Base-by-base conservation (phyloP, 2,113 vertebrate genomes). In the Picathartes gymnocephalus region DNA sequence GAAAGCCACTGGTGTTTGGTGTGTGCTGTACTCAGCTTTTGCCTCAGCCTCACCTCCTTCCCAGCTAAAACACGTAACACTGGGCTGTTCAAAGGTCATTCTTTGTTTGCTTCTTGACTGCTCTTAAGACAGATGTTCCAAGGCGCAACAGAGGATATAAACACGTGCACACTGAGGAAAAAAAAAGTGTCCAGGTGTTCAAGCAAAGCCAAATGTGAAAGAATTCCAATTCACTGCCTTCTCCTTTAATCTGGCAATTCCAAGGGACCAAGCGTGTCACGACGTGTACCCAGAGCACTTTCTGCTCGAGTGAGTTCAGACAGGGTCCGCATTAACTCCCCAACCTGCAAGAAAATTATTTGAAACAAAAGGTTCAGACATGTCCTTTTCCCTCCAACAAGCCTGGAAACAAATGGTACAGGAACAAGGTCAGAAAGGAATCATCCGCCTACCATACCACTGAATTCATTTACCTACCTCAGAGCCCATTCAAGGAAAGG, bases 391-490 rank as follows among this genome's bases (percentile, higher is more conserved):
- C 97, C 88, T 95, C 93, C 96, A 97, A 99, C 99, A 99, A 99
- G 98, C 95, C 97, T 93, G 97, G 96, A 97, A 99, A 99, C 99
- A 99, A 99, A 98, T 96, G 98, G 98, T 98, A 99, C 98, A 99
- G 98, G 95, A 96, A 96, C 92, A 97, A 98, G 97, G 97, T 98
- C 97, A 98, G 98, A 98, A 97, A 97, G 98, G 98, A 97, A 97
- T 96, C 88, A 94, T 96, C 98, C 96, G 90, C 98, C 98, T 97
- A 97, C 98, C 98, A 98, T 98, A 98, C 97, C 95, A 62, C 98
- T 98, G 99, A 98, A 99, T 99, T 98, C 98, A 99, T 99, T 98
- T 98, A 98, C 98, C 98, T 99, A 98, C 98, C 98, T 98, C 98
- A 97, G 98, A 97, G 98, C 98, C 94, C 97, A 98, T 99, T 99